These are phyloP conservation scores for Rhopalosiphum padi DNA, from an alignment of 1,140 invertebrate genomes.

Conservation along the genomic window DNA sequence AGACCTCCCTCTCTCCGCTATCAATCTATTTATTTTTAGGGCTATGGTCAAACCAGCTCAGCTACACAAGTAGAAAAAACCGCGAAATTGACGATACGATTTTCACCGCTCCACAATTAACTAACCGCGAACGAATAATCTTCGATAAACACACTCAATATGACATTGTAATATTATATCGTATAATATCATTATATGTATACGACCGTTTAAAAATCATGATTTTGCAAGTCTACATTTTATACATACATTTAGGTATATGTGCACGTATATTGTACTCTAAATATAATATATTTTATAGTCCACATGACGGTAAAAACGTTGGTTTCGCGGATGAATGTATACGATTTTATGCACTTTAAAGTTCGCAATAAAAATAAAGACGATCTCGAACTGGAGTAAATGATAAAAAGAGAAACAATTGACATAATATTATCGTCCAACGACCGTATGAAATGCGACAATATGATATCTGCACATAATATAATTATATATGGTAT, in stretches of 20 bases:
- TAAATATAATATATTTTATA: conserved; percentile 20
- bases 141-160: neutral
- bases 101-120: neutral
- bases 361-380: conserved; percentile 39
- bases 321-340: neutral
- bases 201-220: conserved; percentile 24
- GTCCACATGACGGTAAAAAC: neutral
- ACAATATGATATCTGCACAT: conserved; percentile 11
- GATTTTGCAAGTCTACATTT: neutral
- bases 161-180: neutral
- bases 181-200: neutral
- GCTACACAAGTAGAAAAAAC: neutral
- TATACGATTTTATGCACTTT: conserved; percentile 23
- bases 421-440: conserved; percentile 21
- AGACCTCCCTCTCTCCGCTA: neutral
- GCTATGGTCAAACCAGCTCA: neutral
- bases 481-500: neutral
- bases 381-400: neutral
- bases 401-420: conserved; percentile 23
- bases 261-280: neutral
- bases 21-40: neutral
- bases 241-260: neutral
- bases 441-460: conserved; percentile 1
- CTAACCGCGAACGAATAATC: neutral
- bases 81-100: neutral